Conservation (phyloP, 2,888 invertebrate genomes). For the Marasmarcha lunaedactyla region DNA sequence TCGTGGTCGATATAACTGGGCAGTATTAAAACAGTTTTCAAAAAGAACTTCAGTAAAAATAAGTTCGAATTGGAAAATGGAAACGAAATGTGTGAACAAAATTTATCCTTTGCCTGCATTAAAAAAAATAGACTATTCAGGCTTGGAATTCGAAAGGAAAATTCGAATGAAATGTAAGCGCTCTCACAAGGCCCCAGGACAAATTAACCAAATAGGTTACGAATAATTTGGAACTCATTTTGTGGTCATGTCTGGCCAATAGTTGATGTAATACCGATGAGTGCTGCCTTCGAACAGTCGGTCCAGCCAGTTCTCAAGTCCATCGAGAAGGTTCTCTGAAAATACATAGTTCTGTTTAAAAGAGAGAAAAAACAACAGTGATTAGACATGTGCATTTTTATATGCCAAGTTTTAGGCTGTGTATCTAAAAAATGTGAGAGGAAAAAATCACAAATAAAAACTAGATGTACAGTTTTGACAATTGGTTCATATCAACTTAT, state of each 20-base stretch:
- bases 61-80: too few relatives aligned
- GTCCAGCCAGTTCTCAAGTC: slow-evolving; percentile 96
- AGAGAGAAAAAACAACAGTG: too few relatives aligned
- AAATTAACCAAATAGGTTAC: not conserved
- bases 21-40: slow-evolving; percentile 2
- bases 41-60: too few relatives aligned
- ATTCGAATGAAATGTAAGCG: not conserved
- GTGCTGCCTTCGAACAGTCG: slow-evolving; percentile 96
- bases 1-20: slow-evolving; percentile 3
- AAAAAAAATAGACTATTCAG: slow-evolving; percentile 8
- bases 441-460: too few relatives aligned
- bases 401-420: too few relatives aligned
- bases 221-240: slow-evolving; percentile 62
- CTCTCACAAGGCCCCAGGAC: not conserved
- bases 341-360: too few relatives aligned
- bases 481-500: too few relatives aligned
- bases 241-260: slow-evolving; percentile 97
- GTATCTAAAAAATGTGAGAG: too few relatives aligned
- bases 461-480: too few relatives aligned
- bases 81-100: too few relatives aligned
- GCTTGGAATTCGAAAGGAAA: slow-evolving; percentile 2
- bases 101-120: too few relatives aligned
- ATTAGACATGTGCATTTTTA: too few relatives aligned
- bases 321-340: slow-evolving; percentile 86
- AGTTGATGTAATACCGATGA: slow-evolving; percentile 94